Conservation (phyloP, 2,888 invertebrate genomes). For the Nudaria mundana region DNA sequence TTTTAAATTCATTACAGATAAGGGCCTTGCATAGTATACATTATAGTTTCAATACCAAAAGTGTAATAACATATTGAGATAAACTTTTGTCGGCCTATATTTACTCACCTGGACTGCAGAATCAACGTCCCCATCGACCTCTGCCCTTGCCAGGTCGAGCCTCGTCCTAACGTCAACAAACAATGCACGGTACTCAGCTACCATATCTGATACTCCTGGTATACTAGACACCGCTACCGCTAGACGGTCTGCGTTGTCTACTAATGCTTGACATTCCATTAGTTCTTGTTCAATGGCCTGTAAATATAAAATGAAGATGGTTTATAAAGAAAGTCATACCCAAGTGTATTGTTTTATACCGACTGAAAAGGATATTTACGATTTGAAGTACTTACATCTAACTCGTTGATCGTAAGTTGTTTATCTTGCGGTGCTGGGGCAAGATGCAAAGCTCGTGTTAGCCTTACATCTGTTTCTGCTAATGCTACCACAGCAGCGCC, state of each 20-base stretch:
- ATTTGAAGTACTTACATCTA: conserved; percentile 68
- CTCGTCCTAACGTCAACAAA: conserved; percentile 58
- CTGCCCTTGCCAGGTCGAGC: conserved; percentile 57
- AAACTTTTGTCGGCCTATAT: too few species aligned
- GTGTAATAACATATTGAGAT: too few species aligned
- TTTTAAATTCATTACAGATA: background rate
- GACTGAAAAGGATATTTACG: background rate
- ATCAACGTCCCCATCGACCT: conserved; percentile 63
- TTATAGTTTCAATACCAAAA: too few species aligned
- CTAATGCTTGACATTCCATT: conserved; percentile 58
- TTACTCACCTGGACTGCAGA: conserved; percentile 63
- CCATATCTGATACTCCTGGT: conserved; percentile 59
- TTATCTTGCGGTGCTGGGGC: conserved; percentile 70
- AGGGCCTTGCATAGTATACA: too few species aligned
- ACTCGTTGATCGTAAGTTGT: conserved; percentile 61
- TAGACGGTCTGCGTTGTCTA: conserved; percentile 62
- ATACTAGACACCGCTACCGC: conserved; percentile 42
- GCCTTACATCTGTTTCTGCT: conserved; percentile 85
- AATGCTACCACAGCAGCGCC: conserved; percentile 86
- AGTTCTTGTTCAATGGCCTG: conserved; percentile 65
- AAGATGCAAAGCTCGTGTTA: conserved; percentile 86
- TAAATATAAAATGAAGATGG: background rate
- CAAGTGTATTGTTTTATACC: too few species aligned
- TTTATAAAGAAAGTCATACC: too few species aligned
- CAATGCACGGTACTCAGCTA: conserved; percentile 64